A percentile compares a stretch with the other conserved stretches of the same genome.
Evolutionary conservation across 2,113 vertebrate genomes (phyloP).

Genomic region (Leiothrix lutea): DNA sequence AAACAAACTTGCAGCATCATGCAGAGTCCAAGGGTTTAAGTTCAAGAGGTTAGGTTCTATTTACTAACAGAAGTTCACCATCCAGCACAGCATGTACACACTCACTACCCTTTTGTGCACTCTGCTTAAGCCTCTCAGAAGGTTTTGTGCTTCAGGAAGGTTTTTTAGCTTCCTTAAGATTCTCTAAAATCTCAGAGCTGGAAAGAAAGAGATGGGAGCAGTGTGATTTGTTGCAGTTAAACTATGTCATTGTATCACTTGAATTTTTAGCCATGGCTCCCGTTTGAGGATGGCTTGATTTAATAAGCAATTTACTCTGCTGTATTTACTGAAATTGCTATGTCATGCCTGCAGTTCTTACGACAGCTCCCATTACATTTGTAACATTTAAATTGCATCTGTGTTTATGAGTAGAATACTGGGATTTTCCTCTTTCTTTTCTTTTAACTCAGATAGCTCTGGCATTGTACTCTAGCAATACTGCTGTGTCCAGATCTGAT

Average conservation of each 20-base stretch:
- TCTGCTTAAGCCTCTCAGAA: not conserved
- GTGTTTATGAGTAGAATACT: not conserved
- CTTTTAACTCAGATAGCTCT: not conserved
- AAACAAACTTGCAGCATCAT: not conserved
- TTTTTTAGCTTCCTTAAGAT: not conserved
- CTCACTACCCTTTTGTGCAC: not conserved
- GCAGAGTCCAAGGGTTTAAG: not conserved
- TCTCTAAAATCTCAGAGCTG: not conserved
- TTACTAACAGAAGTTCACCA: not conserved
- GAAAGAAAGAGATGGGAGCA: not conserved
- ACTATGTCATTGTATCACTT: not conserved
- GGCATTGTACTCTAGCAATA: not conserved
- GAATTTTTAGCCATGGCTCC: not conserved
- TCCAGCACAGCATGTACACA: rapidly evolving
- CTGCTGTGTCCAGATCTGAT: not conserved
- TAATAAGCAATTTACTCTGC: slow-evolving; percentile 30
- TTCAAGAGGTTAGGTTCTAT: slow-evolving; percentile 7
- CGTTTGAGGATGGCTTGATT: slow-evolving; percentile 3
- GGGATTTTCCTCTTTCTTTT: not conserved
- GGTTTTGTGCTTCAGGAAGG: not conserved
- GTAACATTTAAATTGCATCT: slow-evolving; percentile 16
- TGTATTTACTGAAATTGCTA: slow-evolving; percentile 12
- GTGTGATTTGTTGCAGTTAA: not conserved
- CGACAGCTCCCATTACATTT: not conserved
- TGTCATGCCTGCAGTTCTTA: slow-evolving; percentile 34